Evolutionary conservation across 2,888 invertebrate genomes (phyloP), one percentile per base, ranked within the genome.

Genomic region (Theretra japonica): DNA sequence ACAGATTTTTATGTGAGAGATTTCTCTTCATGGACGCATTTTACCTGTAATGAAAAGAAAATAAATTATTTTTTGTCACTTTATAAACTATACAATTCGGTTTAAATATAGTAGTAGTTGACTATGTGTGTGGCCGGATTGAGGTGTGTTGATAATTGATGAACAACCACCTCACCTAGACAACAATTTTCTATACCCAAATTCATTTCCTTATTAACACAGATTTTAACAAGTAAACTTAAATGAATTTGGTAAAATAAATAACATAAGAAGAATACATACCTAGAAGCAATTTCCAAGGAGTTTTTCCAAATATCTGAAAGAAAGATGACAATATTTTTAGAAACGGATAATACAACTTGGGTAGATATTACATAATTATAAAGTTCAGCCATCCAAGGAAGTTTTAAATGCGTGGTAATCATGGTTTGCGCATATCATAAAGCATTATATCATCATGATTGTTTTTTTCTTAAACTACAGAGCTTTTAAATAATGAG

Each of bases 381-480:
- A 6, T n/a, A 17, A 28, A 6, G 59, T 73, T 94, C 94, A 94
- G 94, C 93, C 94, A 94, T 94, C 94, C 94, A 94, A 94, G 94
- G 94, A 94, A 94, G 94, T 93, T 92, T 87, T 83, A 91, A 90
- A 93, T 93, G 93, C 91, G 87, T 94, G 91, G 93, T 94, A 94
- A 94, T 93, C 94, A 94, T 75, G 91, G 92, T 93, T 65, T 94
- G 92, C 94, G 90, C 94, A 89, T 92, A 15, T 93, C 94, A 94
- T 93, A 77, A 88, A 81, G 93, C 93, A 94, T 92, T 88, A 74
- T 92, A 92, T 92, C 94, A 94, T 94, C 94, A 94, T 88, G 76
- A 58, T 75, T 76, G 69, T 72, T 70, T 71, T 4, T 28, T 60
- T 56, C 0, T 8, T n/a, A 11, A 53, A 70, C n/a, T 53, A 6